Evolutionary conservation across 1,140 invertebrate genomes (phyloP), one percentile per base, ranked within the genome.

Genomic region (Frieseomelitta varia): DNA sequence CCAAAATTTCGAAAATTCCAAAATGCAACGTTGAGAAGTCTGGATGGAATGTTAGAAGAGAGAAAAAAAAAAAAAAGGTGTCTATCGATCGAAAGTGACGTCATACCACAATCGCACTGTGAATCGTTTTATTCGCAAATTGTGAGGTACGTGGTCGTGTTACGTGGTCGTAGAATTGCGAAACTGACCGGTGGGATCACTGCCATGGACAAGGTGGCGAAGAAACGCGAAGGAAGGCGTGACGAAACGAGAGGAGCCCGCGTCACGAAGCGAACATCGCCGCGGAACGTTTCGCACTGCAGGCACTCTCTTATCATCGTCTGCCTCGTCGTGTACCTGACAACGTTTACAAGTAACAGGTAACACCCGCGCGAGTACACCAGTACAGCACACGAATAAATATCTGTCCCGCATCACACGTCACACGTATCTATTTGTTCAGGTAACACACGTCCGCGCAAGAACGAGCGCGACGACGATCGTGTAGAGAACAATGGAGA

Each of bases 301-400:
- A 8, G n/a, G 47, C 39, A 47, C 17, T 27, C 21, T n/a, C 80
- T 74, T 82, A 67, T 82, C 73, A 68, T 63, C 21, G 63, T 21
- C 51, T 47, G 27, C 8, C 14, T n/a, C 58, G 24, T n/a, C 11
- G 61, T 47, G 39, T 68, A 82, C 61, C 61, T 67, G 72, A 76
- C 72, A 68, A 63, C n/a, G 34, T 61, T 63, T 34, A 17, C 80
- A 39, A 30, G 58, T 63, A 67, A 55, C n/a, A 39, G 51, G 58
- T 63, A 67, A 55, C n/a, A 30, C 19, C 3, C 39, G 51, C 27
- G 10, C 58, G 21, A n/a, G 17, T 17, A 47, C 39, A 63, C 56
- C 51, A 11, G 2, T 58, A 15, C 12, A n/a, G n/a, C 12, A 30
- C n/a, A 30, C 27, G 27, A 12, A 55, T 8, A 47, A 77, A 76